Evolutionary conservation across 2,888 invertebrate species (phyloP).

Genomic region (Cryptus viduatorius): DNA sequence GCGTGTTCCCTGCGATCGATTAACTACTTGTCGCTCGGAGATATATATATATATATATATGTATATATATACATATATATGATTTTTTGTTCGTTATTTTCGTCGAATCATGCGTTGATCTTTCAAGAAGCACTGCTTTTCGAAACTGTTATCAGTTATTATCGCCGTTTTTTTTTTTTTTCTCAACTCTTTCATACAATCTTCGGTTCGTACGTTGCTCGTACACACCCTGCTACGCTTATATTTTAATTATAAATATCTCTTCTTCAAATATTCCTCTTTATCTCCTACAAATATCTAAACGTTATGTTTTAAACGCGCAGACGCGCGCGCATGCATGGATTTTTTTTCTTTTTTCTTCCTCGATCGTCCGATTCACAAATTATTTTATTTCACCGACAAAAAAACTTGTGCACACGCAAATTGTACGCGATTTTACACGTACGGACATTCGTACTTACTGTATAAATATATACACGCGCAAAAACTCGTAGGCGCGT

Average conservation of each 20-base stretch:
- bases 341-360: conserved; percentile 11
- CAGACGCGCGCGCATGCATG: conserved; percentile 39
- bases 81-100: neutral
- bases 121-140: conserved; percentile 18
- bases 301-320: conserved; percentile 60
- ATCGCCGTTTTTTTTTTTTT: conserved; percentile 23
- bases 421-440: conserved; percentile 41
- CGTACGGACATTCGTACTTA: conserved; percentile 62
- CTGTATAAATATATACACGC: conserved; percentile 68
- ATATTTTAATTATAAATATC: conserved; percentile 83
- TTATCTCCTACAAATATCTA: conserved; percentile 75
- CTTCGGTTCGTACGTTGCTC: conserved; percentile 65
- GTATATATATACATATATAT: neutral
- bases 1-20: conserved; percentile 14
- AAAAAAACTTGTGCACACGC: conserved; percentile 57
- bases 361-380: neutral
- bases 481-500: conserved; percentile 26
- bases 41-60: conserved; percentile 22
- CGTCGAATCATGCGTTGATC: conserved; percentile 29
- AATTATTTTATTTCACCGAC: conserved; percentile 39
- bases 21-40: conserved; percentile 4
- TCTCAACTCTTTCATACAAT: conserved; percentile 61
- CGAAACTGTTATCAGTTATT: conserved; percentile 26
- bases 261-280: conserved; percentile 77
- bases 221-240: conserved; percentile 75